phyloP scores from a whole-genome alignment of 2,113 vertebrate species.

The Collichthys lucidus region DNA sequence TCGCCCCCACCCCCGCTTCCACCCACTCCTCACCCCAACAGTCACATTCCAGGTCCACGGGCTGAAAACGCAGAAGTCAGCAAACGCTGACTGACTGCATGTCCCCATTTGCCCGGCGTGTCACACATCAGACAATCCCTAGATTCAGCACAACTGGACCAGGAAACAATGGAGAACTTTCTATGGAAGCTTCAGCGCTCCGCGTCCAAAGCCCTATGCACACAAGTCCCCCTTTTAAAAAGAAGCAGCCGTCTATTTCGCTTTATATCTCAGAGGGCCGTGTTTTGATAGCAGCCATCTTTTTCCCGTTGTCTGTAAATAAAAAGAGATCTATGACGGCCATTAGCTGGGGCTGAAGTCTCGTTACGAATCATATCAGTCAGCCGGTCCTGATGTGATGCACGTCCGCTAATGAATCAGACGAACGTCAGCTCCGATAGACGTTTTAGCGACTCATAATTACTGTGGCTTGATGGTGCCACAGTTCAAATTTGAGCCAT shows the following conservation, averaged over 20 bases:
- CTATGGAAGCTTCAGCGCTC: slow-evolving; percentile 69
- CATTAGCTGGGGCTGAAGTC: slow-evolving; percentile 64
- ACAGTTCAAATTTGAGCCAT: slow-evolving; percentile 35
- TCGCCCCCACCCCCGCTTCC: background rate
- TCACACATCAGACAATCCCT: slow-evolving; percentile 78
- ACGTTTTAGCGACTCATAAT: slow-evolving; percentile 67
- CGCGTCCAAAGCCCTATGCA: slow-evolving; percentile 54
- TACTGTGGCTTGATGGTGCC: slow-evolving; percentile 53
- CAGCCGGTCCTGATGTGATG: slow-evolving; percentile 51
- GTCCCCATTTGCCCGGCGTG: slow-evolving; percentile 66
- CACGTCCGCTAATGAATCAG: slow-evolving; percentile 65
- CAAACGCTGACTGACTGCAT: slow-evolving; percentile 65
- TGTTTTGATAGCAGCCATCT: slow-evolving; percentile 57
- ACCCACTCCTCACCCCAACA: slow-evolving; percentile 17
- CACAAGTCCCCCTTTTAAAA: slow-evolving; percentile 56
- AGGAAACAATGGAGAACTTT: slow-evolving; percentile 83
- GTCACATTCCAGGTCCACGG: slow-evolving; percentile 73
- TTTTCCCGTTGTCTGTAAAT: slow-evolving; percentile 44
- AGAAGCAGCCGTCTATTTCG: slow-evolving; percentile 44
- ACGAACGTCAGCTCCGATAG: slow-evolving; percentile 53
- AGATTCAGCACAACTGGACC: slow-evolving; percentile 78
- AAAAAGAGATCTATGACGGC: slow-evolving; percentile 69
- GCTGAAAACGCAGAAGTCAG: slow-evolving; percentile 71
- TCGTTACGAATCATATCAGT: slow-evolving; percentile 67
- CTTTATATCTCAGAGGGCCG: slow-evolving; percentile 43